Evolutionary conservation across 2,888 invertebrate species (phyloP), one percentile per base, ranked within the genome.

Genomic region (Endomychus coccineus): DNA sequence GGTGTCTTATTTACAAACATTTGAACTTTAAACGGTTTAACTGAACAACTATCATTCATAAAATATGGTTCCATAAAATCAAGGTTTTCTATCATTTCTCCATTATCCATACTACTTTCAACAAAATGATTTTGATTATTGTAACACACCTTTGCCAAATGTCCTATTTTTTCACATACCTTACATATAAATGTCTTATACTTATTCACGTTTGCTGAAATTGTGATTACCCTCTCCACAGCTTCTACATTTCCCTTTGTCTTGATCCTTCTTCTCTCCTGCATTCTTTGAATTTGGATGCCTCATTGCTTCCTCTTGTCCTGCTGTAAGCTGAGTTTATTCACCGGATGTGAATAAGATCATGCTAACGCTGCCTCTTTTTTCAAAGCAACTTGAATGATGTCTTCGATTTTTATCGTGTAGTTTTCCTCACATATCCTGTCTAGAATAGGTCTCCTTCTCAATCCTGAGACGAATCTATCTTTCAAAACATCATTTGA

Each of bases 391-490:
- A 41, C 17, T 22, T 45, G 39, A 6, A 43, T 16, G 10, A 41
- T 6, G 7, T 21, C 34, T 4, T 29, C 36, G 12, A 43, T 10
- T n/a, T 17, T 4, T 7, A 10, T 36, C 7, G n/a, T 23, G 7
- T 24, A 13, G 4, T 40, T 30, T 27, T 42, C 48, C 40, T 51
- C 45, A 27, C 42, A 49, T 6, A 46, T 11, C 36, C 42, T 35
- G 30, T 49, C 50, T 22, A 39, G 25, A 4, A 51, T 33, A 14
- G n/a, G 16, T 1, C 43, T 42, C 25, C 14, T 30, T 15, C 21
- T 19, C 14, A 46, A 12, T 4, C 44, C 42, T 13, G 34, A 29
- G 5, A 51, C 37, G 34, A 45, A 47, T 16, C 46, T 47, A 27
- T 50, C 42, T 25, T 23, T 43, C 7, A 50, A 28, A 2, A 35